Percentiles rank a stretch among this genome's conserved stretches.
Conservation (phyloP, 37 sponge, comb jelly and placozoan species). For the Spongilla lacustris region DNA sequence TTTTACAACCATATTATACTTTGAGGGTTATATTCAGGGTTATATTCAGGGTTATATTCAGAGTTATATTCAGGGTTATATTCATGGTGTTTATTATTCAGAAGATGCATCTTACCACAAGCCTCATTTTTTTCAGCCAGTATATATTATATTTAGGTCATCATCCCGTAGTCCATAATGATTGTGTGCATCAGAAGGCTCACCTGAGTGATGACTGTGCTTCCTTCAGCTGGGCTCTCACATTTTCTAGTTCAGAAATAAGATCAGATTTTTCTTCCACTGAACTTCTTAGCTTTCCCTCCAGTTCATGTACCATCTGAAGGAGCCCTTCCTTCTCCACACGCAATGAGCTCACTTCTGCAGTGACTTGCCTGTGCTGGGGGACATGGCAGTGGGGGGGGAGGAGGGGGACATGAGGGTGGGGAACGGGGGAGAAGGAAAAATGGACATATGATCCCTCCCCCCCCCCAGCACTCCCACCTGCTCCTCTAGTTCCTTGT, state of each 20-base stretch:
- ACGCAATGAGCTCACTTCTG: conserved; percentile 8
- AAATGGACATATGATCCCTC: not conserved
- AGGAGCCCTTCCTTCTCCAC: conserved; percentile 27
- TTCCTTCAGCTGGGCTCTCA: conserved; percentile 21
- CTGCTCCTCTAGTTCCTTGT: conserved; percentile 67
- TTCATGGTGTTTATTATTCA: too few species aligned
- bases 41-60: not conserved
- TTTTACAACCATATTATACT: too few species aligned
- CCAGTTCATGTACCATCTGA: conserved; percentile 45
- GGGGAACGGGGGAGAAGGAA: too few species aligned
- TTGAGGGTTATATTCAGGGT: not conserved
- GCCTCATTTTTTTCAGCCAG: too few species aligned
- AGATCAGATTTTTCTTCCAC: conserved; percentile 10
- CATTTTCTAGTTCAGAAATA: conserved; percentile 13
- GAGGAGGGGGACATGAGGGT: not conserved
- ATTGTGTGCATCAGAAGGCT: too few species aligned
- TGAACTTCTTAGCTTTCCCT: not conserved
- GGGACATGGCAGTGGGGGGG: too few species aligned
- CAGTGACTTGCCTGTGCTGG: conserved; percentile 32
- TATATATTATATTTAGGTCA: too few species aligned
- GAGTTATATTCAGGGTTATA: too few species aligned
- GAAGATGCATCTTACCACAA: too few species aligned
- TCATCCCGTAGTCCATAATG: too few species aligned
- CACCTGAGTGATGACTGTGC: conserved; percentile 35
- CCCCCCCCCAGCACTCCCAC: not conserved